Conservation (phyloP, 2,113 vertebrate genomes). For the Tachycineta bicolor region DNA sequence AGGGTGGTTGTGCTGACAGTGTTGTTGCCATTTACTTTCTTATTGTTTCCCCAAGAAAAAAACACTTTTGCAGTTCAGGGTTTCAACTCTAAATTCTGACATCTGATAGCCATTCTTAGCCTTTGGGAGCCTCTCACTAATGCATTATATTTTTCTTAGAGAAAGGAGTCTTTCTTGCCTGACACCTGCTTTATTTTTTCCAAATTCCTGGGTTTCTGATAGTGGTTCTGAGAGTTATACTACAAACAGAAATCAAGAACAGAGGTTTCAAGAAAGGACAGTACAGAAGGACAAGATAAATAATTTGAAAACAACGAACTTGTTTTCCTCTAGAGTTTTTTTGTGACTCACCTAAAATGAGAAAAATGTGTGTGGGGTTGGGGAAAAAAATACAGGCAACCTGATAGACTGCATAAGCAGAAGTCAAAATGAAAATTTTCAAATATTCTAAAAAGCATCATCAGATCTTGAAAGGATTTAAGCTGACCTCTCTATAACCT, state of each 20-base stretch:
- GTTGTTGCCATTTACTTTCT: background rate
- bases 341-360: slow-evolving; percentile 10
- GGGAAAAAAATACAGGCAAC: slow-evolving; percentile 53
- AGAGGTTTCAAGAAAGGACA: slow-evolving; percentile 1
- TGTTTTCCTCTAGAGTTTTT: slow-evolving; percentile 16
- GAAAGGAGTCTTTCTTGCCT: background rate
- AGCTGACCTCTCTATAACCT: slow-evolving; percentile 31
- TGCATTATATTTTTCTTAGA: background rate
- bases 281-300: slow-evolving; percentile 7
- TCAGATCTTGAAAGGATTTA: slow-evolving; percentile 50
- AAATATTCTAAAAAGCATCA: slow-evolving; percentile 12
- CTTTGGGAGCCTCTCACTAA: background rate
- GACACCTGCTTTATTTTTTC: slow-evolving; percentile 8
- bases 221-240: background rate
- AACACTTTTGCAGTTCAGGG: background rate
- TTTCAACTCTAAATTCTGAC: background rate
- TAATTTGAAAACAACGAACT: background rate
- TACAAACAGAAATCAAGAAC: slow-evolving; percentile 11
- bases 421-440: slow-evolving; percentile 37
- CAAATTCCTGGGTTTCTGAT: background rate
- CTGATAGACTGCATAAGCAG: background rate
- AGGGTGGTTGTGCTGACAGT: background rate
- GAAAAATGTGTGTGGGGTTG: slow-evolving; percentile 28
- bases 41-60: background rate
- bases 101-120: background rate